Base-by-base conservation (phyloP, 2,797 vertebrate genomes). In the Enteromius fasciolatus region DNA sequence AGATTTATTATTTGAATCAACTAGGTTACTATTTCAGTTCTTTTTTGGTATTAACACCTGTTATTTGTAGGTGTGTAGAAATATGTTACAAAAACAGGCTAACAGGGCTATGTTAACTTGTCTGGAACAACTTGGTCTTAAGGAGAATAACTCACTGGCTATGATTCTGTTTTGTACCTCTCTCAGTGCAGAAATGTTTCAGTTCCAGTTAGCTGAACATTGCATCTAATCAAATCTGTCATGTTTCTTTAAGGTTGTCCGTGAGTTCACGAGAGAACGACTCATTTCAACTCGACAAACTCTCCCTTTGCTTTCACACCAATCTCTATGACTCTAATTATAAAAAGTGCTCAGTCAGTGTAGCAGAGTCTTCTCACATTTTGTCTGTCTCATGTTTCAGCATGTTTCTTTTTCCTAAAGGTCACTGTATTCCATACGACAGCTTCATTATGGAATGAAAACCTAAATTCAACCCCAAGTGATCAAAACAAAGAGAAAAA, bases 281-380 rank as follows among this genome's bases (percentile, higher is more conserved):
- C 50, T 33, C 31, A 33, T 33, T 33, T 54, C 14, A 59, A 44
- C 52, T 28, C 52, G 61, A 44, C 39, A 28, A 74, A 59, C 36
- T 74, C 73, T 59, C 7, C n/a, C n/a, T 41, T 41, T 76, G 15
- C 23, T 63, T 70, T 18, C 64, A 57, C 36, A 66, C 64, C 54
- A 44, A 48, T 66, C 31, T 44, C 31, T 78, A 25, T 63, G 57
- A 82, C 80, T 84, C 83, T 84, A 87, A 87, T 87, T 87, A 84
- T 84, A 87, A 80, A 80, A 54, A 76, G 64, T 66, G 74, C 84
- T 83, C 57, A 41, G 72, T 76, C 70, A 66, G 80, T 72, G 72
- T 80, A 76, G 74, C 82, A 84, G 78, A 81, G 80, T 82, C 79
- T 79, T 86, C 68, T 36, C 80, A 83, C 80, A 72, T 77, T 70